Conservation (phyloP, 2,797 vertebrate species). For the Hydrocynus forskahlii region DNA sequence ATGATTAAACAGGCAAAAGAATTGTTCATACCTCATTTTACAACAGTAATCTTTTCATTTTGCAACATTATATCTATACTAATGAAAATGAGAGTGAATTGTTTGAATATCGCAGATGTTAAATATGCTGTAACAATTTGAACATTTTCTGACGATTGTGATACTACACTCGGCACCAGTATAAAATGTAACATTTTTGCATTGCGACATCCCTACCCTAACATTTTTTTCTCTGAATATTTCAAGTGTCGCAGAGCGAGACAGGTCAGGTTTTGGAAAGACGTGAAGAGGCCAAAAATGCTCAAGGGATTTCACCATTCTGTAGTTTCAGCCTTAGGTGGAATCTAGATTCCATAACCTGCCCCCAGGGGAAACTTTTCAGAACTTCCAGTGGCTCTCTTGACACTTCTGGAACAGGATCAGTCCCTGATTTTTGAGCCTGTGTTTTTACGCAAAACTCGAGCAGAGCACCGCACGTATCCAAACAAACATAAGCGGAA, state of each 20-base stretch:
- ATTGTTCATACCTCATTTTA: too few relatives aligned
- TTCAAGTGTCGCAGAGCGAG: background rate
- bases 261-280: background rate
- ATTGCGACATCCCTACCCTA: background rate
- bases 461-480: background rate
- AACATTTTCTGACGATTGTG: too few relatives aligned
- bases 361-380: background rate
- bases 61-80: too few relatives aligned
- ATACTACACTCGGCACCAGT: background rate
- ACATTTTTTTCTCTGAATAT: background rate
- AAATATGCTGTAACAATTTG: background rate
- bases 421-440: constrained; percentile 20
- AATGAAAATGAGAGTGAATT: background rate
- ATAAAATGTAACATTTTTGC: background rate
- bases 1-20: too few relatives aligned
- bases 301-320: background rate
- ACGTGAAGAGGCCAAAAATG: background rate
- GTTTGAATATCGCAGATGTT: background rate
- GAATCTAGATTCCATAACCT: background rate
- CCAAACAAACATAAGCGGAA: constrained; percentile 68
- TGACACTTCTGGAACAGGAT: constrained; percentile 11
- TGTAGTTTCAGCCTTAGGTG: background rate
- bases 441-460: background rate
- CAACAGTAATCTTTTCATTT: too few relatives aligned
- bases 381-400: constrained; percentile 8